Base-by-base conservation (phyloP, 2,888 invertebrate genomes). In the Pristionchus exspectatus region DNA sequence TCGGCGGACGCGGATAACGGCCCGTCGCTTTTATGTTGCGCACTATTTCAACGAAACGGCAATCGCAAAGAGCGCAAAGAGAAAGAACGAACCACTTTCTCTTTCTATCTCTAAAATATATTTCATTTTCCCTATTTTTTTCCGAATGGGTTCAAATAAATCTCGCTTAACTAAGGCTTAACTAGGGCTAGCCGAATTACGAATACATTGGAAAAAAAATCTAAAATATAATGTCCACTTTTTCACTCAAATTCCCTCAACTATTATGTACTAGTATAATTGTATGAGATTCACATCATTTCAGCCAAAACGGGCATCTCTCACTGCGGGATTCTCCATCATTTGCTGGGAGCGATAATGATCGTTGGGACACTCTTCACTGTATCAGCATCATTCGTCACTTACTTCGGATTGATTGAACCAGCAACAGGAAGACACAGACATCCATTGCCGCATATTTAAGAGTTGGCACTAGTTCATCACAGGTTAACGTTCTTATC, bases 321-420 rank as follows among this genome's bases (percentile, higher is more conserved):
- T 50, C 81, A 81, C 50, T 81, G 81, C 50, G 38, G 44, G 3
- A 24, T 81, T 24, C 81, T 81, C 50, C 81, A 81, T n/a, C 81
- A 81, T 54, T n/a, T 81, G 7, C 44, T 81, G 24, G 81, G 81
- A 9, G 81, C 81, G 27, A 54, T 81, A 12, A 81, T 81, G 81
- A 81, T 81, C 81, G 24, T 81, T 27, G 24, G 81, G 14, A 50
- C 81, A 4, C 50, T 81, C 10, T 81, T 81, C 50, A 81, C 81
- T 27, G 38, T 81, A 14, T 81, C 81, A 1, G 44, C 50, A 7
- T 81, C 81, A 4, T 81, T 81, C 50, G 81, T 81, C n/a, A 81
- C 81, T 27, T 81, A 81, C 81, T 24, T 81, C 33, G 81, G 81
- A 81, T 18, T 81, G 12, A 81, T 81, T 12, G 81, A 81, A 27